Evolutionary conservation across 2,113 vertebrate genomes (phyloP), one percentile per base, ranked within the genome.

Genomic region (Amblyopsis rosae): DNA sequence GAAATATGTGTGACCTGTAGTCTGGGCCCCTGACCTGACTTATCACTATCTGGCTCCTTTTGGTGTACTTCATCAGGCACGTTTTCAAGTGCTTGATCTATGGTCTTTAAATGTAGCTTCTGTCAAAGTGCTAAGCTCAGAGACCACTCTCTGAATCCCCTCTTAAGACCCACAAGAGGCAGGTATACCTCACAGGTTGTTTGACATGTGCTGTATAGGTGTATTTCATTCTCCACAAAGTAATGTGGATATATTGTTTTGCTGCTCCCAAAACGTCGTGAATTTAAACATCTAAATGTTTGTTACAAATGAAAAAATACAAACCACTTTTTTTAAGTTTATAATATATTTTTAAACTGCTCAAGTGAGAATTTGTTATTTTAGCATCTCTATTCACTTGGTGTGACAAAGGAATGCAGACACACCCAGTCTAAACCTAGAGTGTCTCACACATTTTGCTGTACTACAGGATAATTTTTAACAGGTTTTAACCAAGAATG

Each of bases 1-100:
- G 53, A 46, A 16, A 46, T 59, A 41, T 6, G 53, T 9, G 46
- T 17, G 66, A 17, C 57, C 15, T n/a, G 35, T 41, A 8, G 35
- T 41, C 35, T 8, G 7, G 35, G 35, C 35, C 35, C 35, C 35
- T 41, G 70, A 67, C 58, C 65, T 7, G 1, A 10, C 26, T 10
- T 6, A 11, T 50, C 59, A 15, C 68, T 79, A 76, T 77, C 79
- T 55, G 67, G 1, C 69, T 59, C 32, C 48, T 76, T 79, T 70
- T 50, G 6, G 59, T 41, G 69, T 65, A 57, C 65, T 73, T 66
- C 72, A 26, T 26, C 26, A 26, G 26, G 26, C 64, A 59, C 73
- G 4, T 73, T 56, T 49, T 66, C 65, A 59, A 49, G 26, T 57
- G 45, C 61, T 26, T 68, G 48, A 76, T 63, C 49, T 16, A 61